Conservation (phyloP, 1,140 invertebrate genomes). For the Arion vulgaris region DNA sequence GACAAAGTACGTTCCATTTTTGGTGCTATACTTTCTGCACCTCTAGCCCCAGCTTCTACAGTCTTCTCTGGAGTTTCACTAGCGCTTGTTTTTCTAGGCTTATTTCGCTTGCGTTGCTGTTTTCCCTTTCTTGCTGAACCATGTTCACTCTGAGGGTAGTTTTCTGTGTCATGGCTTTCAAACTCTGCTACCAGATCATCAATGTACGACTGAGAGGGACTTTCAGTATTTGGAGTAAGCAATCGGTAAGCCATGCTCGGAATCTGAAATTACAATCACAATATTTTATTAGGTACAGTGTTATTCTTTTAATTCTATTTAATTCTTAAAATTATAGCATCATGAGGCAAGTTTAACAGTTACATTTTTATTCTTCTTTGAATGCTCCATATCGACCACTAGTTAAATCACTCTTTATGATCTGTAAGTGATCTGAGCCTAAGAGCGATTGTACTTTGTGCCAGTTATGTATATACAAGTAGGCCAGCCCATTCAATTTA, state of each 20-base stretch:
- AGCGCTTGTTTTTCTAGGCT: constrained; percentile 19
- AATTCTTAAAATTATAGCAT: no score
- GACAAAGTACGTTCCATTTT: constrained; percentile 50
- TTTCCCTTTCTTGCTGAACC: constrained; percentile 24
- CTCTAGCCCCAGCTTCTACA: background rate
- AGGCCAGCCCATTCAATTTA: no score
- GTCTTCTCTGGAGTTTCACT: constrained; percentile 9
- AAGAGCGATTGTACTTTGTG: no score
- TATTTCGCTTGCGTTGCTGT: constrained; percentile 35
- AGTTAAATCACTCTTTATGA: no score
- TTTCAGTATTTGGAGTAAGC: constrained; percentile 78
- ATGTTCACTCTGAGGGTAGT: background rate
- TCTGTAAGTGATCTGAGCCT: no score
- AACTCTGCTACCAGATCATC: constrained; percentile 71
- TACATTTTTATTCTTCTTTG: no score
- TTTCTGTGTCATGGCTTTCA: constrained; percentile 69
- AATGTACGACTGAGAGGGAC: constrained; percentile 76
- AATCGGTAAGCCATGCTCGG: constrained; percentile 74
- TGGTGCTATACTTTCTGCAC: background rate
- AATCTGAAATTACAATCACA: constrained; percentile 50
- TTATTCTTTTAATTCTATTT: no score
- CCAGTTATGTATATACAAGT: no score
- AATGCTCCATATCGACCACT: no score
- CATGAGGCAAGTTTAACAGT: no score
- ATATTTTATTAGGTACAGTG: no score